Evolutionary conservation across 2,113 vertebrate genomes (phyloP).

Genomic region (Callipepla squamata): DNA sequence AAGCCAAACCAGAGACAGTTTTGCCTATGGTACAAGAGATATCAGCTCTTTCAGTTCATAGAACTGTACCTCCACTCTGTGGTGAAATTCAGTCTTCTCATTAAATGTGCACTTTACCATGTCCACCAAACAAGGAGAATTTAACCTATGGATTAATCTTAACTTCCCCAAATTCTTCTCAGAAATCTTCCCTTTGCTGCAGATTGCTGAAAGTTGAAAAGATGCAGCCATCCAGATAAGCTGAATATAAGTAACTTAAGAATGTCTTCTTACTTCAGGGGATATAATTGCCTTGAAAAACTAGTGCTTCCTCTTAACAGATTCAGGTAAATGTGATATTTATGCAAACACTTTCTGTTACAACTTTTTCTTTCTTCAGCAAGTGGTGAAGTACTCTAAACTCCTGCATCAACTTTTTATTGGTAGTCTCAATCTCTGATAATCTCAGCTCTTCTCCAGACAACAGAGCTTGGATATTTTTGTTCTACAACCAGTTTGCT

Average conservation of each 20-base stretch:
- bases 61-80: background rate
- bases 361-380: background rate
- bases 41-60: background rate
- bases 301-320: background rate
- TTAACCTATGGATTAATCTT: background rate
- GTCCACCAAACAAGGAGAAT: background rate
- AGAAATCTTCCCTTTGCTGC: background rate
- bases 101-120: background rate
- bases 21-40: background rate
- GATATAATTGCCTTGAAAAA: background rate
- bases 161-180: background rate
- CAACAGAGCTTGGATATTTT: background rate
- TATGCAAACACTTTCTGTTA: background rate
- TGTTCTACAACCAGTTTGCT: background rate
- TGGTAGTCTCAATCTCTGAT: background rate
- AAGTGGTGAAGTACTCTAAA: background rate
- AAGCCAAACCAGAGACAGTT: background rate
- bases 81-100: background rate
- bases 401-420: background rate
- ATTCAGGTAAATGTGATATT: background rate
- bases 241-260: background rate
- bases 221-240: background rate
- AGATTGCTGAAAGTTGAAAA: background rate
- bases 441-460: background rate
- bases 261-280: background rate